Evolutionary conservation across 2,797 vertebrate genomes (phyloP), one percentile per base, ranked within the genome.

Genomic region (Oreochromis grahami): DNA sequence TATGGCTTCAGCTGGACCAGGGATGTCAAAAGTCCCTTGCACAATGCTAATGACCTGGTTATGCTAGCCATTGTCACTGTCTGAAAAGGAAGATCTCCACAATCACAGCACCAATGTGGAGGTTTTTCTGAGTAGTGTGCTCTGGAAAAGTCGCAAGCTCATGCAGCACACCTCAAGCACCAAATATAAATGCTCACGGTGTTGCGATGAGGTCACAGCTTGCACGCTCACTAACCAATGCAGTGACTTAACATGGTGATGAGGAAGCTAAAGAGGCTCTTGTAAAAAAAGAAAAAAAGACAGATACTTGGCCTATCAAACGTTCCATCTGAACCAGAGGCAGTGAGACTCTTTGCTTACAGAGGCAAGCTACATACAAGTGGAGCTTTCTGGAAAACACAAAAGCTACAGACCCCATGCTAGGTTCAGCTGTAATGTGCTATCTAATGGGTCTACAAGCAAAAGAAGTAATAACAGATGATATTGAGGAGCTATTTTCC

Each of bases 401-500:
- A 45, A 45, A 45, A 43, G 26, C 38, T 26, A 70, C 21, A 45
- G 65, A 41, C 13, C 8, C 41, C 21, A 45, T 26, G 2, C 21
- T 11, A 26, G 14, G 14, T 43, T 21, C 14, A 45, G 21, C 14
- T 43, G 65, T 24, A 13, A 70, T 70, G 43, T 45, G 65, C 21
- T 17, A 70, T 7, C 13, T 45, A 70, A 70, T 9, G 38, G 8
- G n/a, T 24, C 63, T 70, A 70, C 38, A 70, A 70, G 8, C 38
- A 70, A 45, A 45, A 70, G 5, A 24, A 24, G n/a, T 45, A 21
- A 24, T 41, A 38, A 68, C 36, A 68, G n/a, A 65, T 41, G 36
- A 41, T 0, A 0, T 1, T 60, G 7, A 4, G 5, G 11, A n/a
- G 65, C 3, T 45, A 26, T 70, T 70, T 70, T 10, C 6, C 21